Conservation (phyloP, 1,140 invertebrate genomes). For the Phthorimaea operculella region DNA sequence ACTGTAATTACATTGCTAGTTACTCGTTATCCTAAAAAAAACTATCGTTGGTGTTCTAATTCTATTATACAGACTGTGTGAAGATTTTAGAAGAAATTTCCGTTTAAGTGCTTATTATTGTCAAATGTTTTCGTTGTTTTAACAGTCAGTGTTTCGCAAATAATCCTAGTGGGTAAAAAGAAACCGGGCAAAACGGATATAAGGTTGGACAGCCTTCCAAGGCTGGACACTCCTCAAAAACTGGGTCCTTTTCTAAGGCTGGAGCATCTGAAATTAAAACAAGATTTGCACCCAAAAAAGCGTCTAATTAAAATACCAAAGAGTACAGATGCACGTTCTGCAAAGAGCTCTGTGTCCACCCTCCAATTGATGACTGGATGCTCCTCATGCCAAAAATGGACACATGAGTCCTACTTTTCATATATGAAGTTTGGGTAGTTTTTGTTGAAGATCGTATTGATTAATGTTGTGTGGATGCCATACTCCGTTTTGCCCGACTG, state of each 20-base stretch:
- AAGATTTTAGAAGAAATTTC: too few species aligned
- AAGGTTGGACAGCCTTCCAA: too few species aligned
- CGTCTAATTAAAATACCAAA: neutral
- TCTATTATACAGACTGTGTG: too few species aligned
- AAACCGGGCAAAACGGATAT: too few species aligned
- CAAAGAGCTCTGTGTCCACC: neutral
- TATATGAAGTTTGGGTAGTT: conserved; percentile 1
- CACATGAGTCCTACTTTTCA: conserved; percentile 4
- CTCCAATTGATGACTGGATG: conserved; percentile 5
- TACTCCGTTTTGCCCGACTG: too few species aligned
- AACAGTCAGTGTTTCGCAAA: too few species aligned
- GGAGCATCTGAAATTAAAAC: neutral
- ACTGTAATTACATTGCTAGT: too few species aligned
- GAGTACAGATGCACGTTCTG: conserved; percentile 3
- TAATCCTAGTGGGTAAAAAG: too few species aligned
- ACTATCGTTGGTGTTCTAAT: neutral
- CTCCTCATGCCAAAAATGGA: conserved; percentile 5
- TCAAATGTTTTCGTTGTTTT: too few species aligned
- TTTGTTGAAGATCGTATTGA: conserved; percentile 5
- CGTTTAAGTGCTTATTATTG: too few species aligned
- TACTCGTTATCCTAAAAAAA: too few species aligned
- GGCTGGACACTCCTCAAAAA: too few species aligned
- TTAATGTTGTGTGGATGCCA: neutral
- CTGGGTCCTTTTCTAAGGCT: neutral
- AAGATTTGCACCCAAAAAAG: neutral